Evolutionary conservation across 30 jellyfish, hydroid and myxozoan species (phyloP), one percentile per base, ranked within the genome.

Genomic region (Chironex yamaguchii): DNA sequence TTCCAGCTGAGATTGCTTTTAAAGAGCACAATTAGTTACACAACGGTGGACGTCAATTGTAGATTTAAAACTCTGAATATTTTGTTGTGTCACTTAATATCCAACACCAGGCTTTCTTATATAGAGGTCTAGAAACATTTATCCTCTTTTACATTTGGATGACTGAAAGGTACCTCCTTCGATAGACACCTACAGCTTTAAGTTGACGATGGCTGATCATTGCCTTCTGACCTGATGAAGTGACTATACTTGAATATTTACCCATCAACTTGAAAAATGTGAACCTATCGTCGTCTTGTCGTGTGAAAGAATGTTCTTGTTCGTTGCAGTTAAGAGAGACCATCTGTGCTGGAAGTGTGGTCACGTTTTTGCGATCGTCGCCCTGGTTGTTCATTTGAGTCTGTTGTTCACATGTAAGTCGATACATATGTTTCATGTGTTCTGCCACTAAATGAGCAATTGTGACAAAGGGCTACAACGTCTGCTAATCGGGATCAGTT

Each of bases 221-320:
- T 42, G 58, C 58, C 58, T 42, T 42, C 58, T 42, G 58, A 42
- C 58, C 58, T 42, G 58, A 6, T n/a, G n/a, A n/a, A n/a, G n/a
- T n/a, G n/a, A n/a, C n/a, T n/a, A n/a, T n/a, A n/a, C n/a, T n/a
- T n/a, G n/a, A n/a, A n/a, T n/a, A n/a, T n/a, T n/a, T n/a, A n/a
- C n/a, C n/a, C n/a, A n/a, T n/a, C n/a, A n/a, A n/a, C n/a, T n/a
- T n/a, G n/a, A n/a, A n/a, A n/a, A n/a, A n/a, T n/a, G n/a, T n/a
- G n/a, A n/a, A n/a, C n/a, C n/a, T n/a, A n/a, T n/a, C n/a, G n/a
- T n/a, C n/a, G n/a, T n/a, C n/a, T n/a, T n/a, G n/a, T n/a, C n/a
- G n/a, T n/a, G n/a, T n/a, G n/a, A n/a, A n/a, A n/a, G n/a, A n/a
- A n/a, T n/a, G n/a, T n/a, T n/a, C n/a, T n/a, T n/a, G n/a, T n/a